Base-by-base conservation (phyloP, 2,888 invertebrate species). In the Caenorhabditis uteleia region DNA sequence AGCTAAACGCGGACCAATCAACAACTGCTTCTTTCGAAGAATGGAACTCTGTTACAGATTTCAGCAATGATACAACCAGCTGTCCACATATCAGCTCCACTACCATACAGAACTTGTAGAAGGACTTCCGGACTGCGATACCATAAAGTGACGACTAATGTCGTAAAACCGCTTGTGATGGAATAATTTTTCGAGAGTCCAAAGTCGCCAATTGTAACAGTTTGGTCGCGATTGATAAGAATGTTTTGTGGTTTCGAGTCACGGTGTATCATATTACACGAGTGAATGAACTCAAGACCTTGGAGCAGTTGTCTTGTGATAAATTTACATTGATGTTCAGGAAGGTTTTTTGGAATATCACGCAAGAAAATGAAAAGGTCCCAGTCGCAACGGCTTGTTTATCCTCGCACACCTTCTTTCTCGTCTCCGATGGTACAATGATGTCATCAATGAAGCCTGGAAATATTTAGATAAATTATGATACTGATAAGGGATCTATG, bases 61-160 rank as follows among this genome's bases (percentile, higher is more conserved):
- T 98, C 97, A 0, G 92, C 93, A 75, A 97, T 88, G 64, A 98
- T 95, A 83, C 95, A 97, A 1, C 92, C 97, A 36, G 91, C 88
- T 10, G 95, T 93, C 97, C 97, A 98, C 70, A 97, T 89, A 84
- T 98, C 97, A 14, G 97, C 92, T 0, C 92, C 89, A 0, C 93
- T 91, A 74, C 93, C 92, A 86, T 98, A 98, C 0, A 90, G 87
- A 50, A 89, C 88, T 36, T 91, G 91, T 1, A 98, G 87, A 1
- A 98, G 87, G 0, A 98, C 91, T 86, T 98, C 97, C 0, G 97
- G 97, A 0, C 95, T 90, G 27, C 97, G 88, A 85, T 95, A 94
- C 94, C 95, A 95, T 20, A 95, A 86, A 0, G 95, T 95, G 21
- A 95, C 94, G 65, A 92, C 72, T 51, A 93, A 90, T 29, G 68